Conservation (phyloP, 2,797 vertebrate genomes). For the Uromys caudimaculatus region DNA sequence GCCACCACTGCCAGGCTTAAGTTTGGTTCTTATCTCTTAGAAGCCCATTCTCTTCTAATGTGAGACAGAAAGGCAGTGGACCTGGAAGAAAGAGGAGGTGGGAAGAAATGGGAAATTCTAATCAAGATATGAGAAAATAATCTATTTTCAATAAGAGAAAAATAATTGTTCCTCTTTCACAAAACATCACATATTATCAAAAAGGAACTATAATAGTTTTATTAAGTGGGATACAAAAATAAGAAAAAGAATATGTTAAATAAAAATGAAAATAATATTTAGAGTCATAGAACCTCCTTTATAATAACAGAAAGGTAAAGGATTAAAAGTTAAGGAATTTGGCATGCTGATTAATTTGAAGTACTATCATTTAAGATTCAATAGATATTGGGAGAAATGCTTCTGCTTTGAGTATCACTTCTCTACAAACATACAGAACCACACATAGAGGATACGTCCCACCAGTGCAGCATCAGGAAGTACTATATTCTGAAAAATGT, state of each 20-base stretch:
- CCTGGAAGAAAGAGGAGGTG: too few species aligned
- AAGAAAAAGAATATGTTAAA: neutral
- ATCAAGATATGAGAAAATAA: neutral
- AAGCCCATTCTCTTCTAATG: neutral
- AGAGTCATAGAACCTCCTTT: neutral
- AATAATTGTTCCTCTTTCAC: neutral
- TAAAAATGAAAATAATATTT: conserved; percentile 17
- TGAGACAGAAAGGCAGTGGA: neutral
- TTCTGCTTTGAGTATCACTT: neutral
- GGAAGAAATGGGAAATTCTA: neutral
- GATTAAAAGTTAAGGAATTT: neutral
- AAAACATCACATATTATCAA: neutral
- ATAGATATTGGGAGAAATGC: neutral
- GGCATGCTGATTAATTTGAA: neutral
- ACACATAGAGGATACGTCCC: too few species aligned
- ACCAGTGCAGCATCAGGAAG: accelerated
- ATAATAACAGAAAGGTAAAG: neutral
- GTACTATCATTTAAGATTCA: neutral
- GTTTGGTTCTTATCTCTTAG: neutral
- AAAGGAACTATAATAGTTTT: neutral
- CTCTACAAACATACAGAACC: neutral
- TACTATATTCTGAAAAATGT: neutral
- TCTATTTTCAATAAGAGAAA: neutral
- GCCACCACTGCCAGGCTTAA: too few species aligned
- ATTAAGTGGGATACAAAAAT: neutral